Conservation (phyloP, 2,797 vertebrate genomes). For the Tiaroga cobitis region DNA sequence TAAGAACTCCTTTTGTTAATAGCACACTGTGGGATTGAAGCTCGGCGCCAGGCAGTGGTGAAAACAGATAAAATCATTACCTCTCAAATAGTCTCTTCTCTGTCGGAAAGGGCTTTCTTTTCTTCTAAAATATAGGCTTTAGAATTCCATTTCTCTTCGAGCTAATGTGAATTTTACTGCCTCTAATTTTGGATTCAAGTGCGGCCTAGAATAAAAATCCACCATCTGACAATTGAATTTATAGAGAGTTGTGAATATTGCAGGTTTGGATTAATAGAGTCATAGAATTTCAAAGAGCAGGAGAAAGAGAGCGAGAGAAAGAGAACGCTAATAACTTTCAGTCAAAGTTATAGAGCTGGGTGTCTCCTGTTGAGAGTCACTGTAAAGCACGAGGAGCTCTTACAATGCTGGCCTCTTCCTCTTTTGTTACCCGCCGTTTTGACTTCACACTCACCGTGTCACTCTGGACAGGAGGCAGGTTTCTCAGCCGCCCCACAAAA, state of each 20-base stretch:
- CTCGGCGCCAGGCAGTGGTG: slow-evolving; percentile 76
- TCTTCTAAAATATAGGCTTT: slow-evolving; percentile 87
- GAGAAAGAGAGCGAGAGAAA: slow-evolving; percentile 76
- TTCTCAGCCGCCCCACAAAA: slow-evolving; percentile 23
- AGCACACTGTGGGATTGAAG: slow-evolving; percentile 87
- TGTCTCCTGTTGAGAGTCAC: slow-evolving; percentile 73
- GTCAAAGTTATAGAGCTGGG: slow-evolving; percentile 79
- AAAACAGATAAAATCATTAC: slow-evolving; percentile 97
- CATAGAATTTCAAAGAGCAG: slow-evolving; percentile 85
- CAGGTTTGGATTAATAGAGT: slow-evolving; percentile 92
- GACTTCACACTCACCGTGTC: slow-evolving; percentile 29
- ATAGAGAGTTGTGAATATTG: slow-evolving; percentile 96
- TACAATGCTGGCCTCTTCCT: slow-evolving; percentile 40
- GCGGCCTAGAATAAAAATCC: slow-evolving; percentile 86
- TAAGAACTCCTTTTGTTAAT: slow-evolving; percentile 89
- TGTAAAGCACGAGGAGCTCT: slow-evolving; percentile 51
- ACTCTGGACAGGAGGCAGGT: neutral
- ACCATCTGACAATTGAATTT: slow-evolving; percentile 95
- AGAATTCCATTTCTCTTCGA: slow-evolving; percentile 87
- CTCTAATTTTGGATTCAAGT: slow-evolving; percentile 93
- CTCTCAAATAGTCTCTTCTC: slow-evolving; percentile 90
- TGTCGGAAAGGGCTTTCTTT: slow-evolving; percentile 92
- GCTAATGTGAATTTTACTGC: slow-evolving; percentile 95
- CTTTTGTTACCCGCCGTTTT: slow-evolving; percentile 32
- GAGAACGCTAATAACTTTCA: slow-evolving; percentile 73